A percentile compares a stretch with the other conserved stretches of the same genome.
phyloP scores from a whole-genome alignment of 2,797 vertebrate genomes.

The Manis pentadactyla region DNA sequence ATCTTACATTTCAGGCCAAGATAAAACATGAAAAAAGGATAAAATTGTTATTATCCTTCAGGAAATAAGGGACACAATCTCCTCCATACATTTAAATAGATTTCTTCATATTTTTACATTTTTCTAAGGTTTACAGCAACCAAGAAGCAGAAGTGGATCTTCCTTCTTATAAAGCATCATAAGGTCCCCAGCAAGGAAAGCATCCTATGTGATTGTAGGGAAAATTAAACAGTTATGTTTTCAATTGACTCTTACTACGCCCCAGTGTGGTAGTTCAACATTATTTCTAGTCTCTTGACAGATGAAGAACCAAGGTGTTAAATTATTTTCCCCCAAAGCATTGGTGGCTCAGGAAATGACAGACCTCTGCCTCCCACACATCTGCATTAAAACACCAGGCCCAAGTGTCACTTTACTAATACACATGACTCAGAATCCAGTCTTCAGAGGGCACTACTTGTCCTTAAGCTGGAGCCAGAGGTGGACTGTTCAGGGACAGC shows the following conservation, averaged over 20 bases:
- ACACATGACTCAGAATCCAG: background rate
- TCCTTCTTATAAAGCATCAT: background rate
- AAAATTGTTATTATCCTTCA: constrained; percentile 65
- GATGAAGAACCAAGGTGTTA: background rate
- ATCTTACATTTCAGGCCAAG: constrained; percentile 65
- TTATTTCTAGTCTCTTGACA: background rate
- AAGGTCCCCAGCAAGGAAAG: constrained; percentile 1
- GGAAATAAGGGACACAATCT: constrained; percentile 55
- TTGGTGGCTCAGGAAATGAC: background rate
- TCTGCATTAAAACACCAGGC: background rate
- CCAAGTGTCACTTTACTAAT: background rate
- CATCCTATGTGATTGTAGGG: background rate
- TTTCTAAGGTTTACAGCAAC: constrained; percentile 63
- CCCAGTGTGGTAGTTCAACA: background rate
- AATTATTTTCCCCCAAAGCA: background rate
- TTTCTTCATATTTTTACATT: constrained; percentile 61
- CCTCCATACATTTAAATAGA: constrained; percentile 62
- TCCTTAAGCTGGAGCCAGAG: background rate
- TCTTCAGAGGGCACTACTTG: background rate
- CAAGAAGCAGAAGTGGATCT: constrained; percentile 49
- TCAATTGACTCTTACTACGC: background rate
- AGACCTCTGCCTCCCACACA: background rate
- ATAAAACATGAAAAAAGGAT: constrained; percentile 70
- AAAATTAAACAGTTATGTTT: constrained; percentile 56
- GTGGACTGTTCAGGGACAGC: background rate